Evolutionary conservation across 2,888 invertebrate genomes (phyloP), one percentile per base, ranked within the genome.

Genomic region (Latheticus oryzae): DNA sequence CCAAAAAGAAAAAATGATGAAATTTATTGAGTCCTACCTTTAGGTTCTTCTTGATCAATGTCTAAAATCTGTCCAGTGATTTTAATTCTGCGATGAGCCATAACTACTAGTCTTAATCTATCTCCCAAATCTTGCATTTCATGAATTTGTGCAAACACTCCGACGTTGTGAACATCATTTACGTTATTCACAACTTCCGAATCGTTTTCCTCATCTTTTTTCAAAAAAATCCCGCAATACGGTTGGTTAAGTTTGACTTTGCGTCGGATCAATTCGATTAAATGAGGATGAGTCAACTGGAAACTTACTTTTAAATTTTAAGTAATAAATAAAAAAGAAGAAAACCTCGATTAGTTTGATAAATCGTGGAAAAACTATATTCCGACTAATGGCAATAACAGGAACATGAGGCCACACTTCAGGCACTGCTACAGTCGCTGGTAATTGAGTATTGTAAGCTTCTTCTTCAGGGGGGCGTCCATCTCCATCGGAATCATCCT

Each of bases 371-470:
- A 99, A 99, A 1, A 99, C 92, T 2, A 98, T 97, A 81, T 97
- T 95, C 66, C 96, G 86, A 71, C 85, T 90, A 62, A 98, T 92
- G 0, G 97, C 95, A 66, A 99, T 90, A 4, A 98, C 88, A 1
- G 99, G 99, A 11, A 99, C 89, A 76, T 93, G 90, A 0, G 99
- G 98, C 91, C 96, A 97, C 5, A 93, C 89, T 77, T 97, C 97
- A 0, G 98, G 98, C 16, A 99, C 92, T 8, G 92, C 91, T 35
- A 96, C 91, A 0, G 95, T 91, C 0, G 95, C 94, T 37, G 95
- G 92, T 61, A 94, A 74, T 63, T 85, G 85, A 45, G 82, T 82
- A 55, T 81, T 80, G 42, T 78, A 77, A 23, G 77, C 70, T 67
- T 78, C 78, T 28, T 78, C 79, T 9, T 78, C 78, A 1, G 70